Evolutionary conservation across 64 coral and sea anemone species (phyloP).

Genomic region (Dendronephthya gigantea): DNA sequence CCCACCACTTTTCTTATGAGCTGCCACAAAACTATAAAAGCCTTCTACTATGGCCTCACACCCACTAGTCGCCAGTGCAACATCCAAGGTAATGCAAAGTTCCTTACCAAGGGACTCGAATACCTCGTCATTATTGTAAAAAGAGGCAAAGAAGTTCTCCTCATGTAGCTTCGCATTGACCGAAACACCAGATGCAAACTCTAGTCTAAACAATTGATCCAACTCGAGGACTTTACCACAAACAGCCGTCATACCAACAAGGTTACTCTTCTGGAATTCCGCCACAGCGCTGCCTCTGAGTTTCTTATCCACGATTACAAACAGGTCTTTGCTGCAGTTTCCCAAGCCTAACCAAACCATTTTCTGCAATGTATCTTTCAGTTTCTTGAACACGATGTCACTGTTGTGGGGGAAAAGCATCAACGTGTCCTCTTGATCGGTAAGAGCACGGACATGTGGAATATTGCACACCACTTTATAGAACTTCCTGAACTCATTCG

Average conservation of each 20-base stretch:
- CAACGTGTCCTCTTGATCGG: background rate
- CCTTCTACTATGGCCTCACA: conserved; percentile 5
- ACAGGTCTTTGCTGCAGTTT: background rate
- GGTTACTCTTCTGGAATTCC: background rate
- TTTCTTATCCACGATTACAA: background rate
- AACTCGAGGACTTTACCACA: background rate
- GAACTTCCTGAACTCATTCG: background rate
- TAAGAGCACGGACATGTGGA: background rate
- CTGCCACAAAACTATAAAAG: background rate
- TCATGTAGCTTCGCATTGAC: background rate
- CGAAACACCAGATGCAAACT: background rate
- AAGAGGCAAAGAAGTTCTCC: background rate
- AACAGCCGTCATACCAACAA: background rate
- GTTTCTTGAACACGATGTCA: background rate
- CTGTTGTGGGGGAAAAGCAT: background rate
- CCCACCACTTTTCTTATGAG: conserved; percentile 2
- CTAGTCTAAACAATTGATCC: background rate
- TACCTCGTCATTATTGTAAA: background rate
- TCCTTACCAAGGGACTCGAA: background rate
- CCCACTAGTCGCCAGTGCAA: background rate
- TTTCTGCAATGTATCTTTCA: background rate
- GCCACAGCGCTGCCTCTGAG: background rate
- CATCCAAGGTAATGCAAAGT: background rate
- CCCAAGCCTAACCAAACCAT: conserved; percentile 2
- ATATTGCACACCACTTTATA: background rate